Evolutionary conservation across 2,797 vertebrate species (phyloP).

Genomic region (Falco concolor): DNA sequence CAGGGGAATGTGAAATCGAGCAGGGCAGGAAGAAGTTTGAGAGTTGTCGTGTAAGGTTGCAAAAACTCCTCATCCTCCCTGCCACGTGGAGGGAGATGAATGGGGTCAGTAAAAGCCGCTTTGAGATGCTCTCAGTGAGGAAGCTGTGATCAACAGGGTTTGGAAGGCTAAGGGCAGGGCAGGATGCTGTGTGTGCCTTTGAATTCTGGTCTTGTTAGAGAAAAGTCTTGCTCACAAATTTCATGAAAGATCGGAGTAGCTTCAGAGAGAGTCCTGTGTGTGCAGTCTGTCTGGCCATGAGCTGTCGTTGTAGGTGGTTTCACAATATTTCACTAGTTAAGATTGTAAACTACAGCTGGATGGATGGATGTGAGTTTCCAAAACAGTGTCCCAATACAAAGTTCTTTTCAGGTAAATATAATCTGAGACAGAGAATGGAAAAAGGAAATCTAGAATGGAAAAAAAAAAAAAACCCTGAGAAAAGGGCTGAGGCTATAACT

Average conservation of each 20-base stretch:
- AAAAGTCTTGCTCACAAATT: accelerated
- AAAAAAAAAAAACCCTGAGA: not conserved
- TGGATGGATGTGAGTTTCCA: not conserved
- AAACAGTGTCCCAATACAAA: not conserved
- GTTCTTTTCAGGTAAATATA: not conserved
- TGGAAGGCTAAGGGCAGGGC: not conserved
- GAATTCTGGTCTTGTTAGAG: not conserved
- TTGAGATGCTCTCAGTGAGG: no score
- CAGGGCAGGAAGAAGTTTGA: not conserved
- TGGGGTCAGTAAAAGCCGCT: no score
- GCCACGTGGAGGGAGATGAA: no score
- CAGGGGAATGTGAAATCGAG: not conserved
- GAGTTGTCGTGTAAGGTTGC: not conserved
- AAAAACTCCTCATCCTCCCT: not conserved
- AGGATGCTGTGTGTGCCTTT: not conserved
- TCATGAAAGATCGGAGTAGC: not conserved
- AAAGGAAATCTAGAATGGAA: not conserved
- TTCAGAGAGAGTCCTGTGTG: not conserved
- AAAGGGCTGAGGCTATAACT: not conserved
- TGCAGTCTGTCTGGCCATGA: not conserved
- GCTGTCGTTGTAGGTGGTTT: not conserved
- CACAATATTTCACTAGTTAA: not conserved
- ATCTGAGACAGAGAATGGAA: not conserved
- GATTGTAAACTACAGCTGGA: not conserved
- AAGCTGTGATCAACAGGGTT: not conserved